These are phyloP conservation scores for Coendou prehensilis DNA, from an alignment of 2,797 vertebrate genomes.

Conservation along the genomic window DNA sequence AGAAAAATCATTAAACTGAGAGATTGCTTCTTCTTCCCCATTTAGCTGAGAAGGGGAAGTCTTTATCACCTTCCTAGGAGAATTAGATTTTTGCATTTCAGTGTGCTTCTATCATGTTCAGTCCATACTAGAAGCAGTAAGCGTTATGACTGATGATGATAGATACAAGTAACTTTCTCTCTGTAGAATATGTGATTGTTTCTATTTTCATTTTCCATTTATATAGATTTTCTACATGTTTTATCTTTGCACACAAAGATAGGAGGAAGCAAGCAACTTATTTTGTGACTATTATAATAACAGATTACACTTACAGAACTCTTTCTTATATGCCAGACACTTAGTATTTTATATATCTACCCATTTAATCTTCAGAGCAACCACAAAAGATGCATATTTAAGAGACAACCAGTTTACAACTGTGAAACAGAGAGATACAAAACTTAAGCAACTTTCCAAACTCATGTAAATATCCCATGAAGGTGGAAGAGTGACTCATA, in stretches of 20 bases:
- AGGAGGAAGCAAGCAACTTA: background rate
- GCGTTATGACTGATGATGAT: background rate
- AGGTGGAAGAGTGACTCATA: background rate
- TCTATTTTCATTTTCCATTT: background rate
- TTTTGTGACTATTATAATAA: background rate
- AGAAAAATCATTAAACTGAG: background rate
- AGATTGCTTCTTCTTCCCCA: background rate
- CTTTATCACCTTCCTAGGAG: background rate
- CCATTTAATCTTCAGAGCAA: background rate
- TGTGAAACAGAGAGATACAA: background rate
- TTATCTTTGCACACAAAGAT: slow-evolving; percentile 23
- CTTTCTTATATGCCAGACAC: background rate
- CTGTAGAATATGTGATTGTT: background rate
- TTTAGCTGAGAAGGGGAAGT: background rate
- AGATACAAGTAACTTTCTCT: background rate
- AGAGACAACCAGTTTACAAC: background rate
- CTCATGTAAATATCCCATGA: background rate
- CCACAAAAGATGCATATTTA: background rate
- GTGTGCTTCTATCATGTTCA: background rate
- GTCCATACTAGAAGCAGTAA: background rate
- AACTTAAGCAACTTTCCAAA: background rate
- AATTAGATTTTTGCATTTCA: background rate
- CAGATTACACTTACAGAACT: background rate
- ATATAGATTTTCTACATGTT: background rate
- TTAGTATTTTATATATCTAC: background rate